Base-by-base conservation (phyloP, 2,888 invertebrate species). In the Petrolisthes cinctipes region DNA sequence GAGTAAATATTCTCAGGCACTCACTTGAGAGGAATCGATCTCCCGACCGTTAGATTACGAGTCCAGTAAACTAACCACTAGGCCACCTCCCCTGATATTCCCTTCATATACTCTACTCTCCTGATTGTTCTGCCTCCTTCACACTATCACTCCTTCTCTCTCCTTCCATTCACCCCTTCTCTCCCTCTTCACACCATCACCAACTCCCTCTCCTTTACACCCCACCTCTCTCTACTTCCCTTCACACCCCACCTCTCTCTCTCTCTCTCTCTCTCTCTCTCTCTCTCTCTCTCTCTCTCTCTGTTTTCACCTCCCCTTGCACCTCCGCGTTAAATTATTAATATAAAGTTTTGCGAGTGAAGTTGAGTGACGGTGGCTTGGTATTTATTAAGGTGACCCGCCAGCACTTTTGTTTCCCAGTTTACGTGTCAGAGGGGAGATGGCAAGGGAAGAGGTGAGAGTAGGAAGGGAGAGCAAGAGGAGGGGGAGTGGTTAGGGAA, bases 231-330 rank as follows among this genome's bases (percentile, higher is more conserved):
- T 17, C 11, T 61, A 14, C 14, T 61, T 1, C 17, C 17, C 61
- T 61, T 17, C 3, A 9, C 3, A 9, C 61, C 61, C 17, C 17
- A 9, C 61, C 17, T 61, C 11, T 17, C 61, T 61, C 61, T 11
- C 11, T 61, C 61, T 61, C 17, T 61, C 61, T 61, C 61, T 61
- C 61, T 61, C 61, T 61, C 61, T 61, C 61, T 61, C 61, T 61
- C 61, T 61, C 61, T 61, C 61, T 61, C 61, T 61, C 61, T 61
- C 61, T 61, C 61, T 61, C 61, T 61, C 61, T 61, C 61, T 61
- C 61, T 17, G 61, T 17, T 61, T 61, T 17, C 61, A 11, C 61
- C 61, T 17, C 17, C 61, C 9, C 61, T 61, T 61, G 11, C 61
- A 9, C 61, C 17, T 17, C 3, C 61, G 11, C 61, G 11, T 61